Conservation (phyloP, 2,888 invertebrate genomes). For the Orthosia cruda region DNA sequence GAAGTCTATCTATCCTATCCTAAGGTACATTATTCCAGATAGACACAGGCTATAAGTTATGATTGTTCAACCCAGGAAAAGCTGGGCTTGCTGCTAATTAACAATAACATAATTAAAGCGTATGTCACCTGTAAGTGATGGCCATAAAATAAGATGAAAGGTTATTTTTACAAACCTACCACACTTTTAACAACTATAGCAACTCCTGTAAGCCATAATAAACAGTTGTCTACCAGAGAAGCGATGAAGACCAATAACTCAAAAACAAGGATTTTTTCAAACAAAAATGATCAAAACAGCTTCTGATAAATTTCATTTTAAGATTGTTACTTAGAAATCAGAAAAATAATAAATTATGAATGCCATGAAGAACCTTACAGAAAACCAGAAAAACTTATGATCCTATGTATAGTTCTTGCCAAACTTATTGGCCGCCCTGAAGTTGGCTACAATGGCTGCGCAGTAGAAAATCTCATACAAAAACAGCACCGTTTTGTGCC, state of each 20-base stretch:
- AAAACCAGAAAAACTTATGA: background rate
- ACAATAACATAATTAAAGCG: background rate
- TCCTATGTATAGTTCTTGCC: too few relatives aligned
- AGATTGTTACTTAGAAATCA: background rate
- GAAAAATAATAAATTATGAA: background rate
- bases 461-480: too few relatives aligned
- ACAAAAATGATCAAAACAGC: too few relatives aligned
- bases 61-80: too few relatives aligned
- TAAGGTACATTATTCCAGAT: too few relatives aligned
- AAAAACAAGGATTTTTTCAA: background rate
- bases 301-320: background rate
- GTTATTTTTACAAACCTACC: background rate
- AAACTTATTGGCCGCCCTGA: too few relatives aligned
- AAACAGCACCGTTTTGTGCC: too few relatives aligned
- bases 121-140: background rate
- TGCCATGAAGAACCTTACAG: background rate
- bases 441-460: too few relatives aligned
- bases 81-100: background rate
- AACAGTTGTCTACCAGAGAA: background rate
- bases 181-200: background rate
- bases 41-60: too few relatives aligned
- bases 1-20: too few relatives aligned
- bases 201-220: too few relatives aligned
- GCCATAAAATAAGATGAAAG: background rate
- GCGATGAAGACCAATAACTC: background rate